Percentiles rank a stretch among this genome's conserved stretches.
phyloP scores from a whole-genome alignment of 2,113 vertebrate species.

The Piaya cayana region DNA sequence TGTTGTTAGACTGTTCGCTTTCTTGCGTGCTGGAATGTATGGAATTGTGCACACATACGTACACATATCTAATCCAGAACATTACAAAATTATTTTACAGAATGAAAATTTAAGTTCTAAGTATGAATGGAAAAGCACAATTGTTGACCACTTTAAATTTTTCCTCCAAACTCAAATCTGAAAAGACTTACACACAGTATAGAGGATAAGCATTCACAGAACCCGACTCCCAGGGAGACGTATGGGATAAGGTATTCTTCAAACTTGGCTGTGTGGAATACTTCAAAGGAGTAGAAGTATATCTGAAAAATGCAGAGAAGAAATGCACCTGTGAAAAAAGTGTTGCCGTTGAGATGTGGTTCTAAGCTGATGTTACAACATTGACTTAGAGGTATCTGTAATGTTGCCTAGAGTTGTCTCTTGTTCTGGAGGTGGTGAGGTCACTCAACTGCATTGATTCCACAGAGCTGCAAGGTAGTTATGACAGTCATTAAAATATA shows the following conservation, averaged over 20 bases:
- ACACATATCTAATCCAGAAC: background rate
- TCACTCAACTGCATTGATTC: slow-evolving; percentile 84
- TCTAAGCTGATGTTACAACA: background rate
- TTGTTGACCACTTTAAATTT: background rate
- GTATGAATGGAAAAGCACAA: background rate
- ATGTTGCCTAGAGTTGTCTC: background rate
- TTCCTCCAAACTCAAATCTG: background rate
- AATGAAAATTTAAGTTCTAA: background rate
- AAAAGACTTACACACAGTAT: slow-evolving; percentile 65
- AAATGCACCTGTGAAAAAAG: background rate
- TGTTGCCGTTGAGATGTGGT: background rate
- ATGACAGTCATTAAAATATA: slow-evolving; percentile 72
- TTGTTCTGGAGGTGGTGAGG: background rate
- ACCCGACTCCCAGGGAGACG: slow-evolving; percentile 77
- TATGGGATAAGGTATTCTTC: slow-evolving; percentile 77
- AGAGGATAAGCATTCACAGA: slow-evolving; percentile 80
- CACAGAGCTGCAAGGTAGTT: slow-evolving; percentile 81
- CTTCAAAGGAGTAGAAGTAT: slow-evolving; percentile 87
- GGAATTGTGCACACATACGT: background rate
- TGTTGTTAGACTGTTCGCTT: background rate
- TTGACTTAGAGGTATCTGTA: background rate
- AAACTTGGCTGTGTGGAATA: slow-evolving; percentile 82
- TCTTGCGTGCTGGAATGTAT: background rate
- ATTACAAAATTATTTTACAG: background rate
- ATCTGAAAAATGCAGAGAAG: slow-evolving; percentile 73